phyloP scores from a whole-genome alignment of 1,140 invertebrate genomes.

The Maconellicoccus hirsutus region DNA sequence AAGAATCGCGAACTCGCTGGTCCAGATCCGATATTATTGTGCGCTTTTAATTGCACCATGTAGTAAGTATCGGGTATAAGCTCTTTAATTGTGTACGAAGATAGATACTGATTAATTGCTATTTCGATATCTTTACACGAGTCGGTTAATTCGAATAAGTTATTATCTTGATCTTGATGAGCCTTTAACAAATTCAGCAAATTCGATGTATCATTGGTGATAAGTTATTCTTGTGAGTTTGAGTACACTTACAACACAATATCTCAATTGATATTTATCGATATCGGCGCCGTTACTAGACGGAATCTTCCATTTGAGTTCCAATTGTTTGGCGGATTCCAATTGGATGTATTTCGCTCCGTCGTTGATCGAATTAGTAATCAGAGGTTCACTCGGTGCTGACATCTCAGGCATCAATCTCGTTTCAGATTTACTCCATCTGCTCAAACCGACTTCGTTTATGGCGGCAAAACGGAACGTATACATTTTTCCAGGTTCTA shows the following conservation, averaged over 20 bases:
- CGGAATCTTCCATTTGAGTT: conserved; percentile 68
- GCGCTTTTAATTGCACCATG: conserved; percentile 66
- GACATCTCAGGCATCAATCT: conserved; percentile 45
- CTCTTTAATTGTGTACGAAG: conserved; percentile 30
- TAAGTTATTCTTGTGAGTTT: background rate
- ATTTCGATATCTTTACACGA: background rate
- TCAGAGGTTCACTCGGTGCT: conserved; percentile 42
- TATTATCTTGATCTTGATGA: background rate
- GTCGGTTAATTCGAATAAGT: background rate
- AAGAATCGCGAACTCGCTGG: conserved; percentile 57
- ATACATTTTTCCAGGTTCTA: conserved; percentile 66
- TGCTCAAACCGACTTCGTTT: conserved; percentile 69
- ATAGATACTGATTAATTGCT: background rate
- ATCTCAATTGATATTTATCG: conserved; percentile 65
- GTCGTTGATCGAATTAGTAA: conserved; percentile 35
- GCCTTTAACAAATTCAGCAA: background rate
- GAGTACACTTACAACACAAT: conserved; percentile 56
- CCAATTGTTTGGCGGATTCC: conserved; percentile 59
- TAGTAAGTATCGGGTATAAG: conserved; percentile 66
- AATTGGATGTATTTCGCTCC: conserved; percentile 35
- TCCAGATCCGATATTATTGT: conserved; percentile 72
- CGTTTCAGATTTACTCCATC: conserved; percentile 47
- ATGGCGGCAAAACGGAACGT: conserved; percentile 70
- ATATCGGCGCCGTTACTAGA: conserved; percentile 80
- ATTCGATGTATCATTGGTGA: no score